Conservation (phyloP, 2,888 invertebrate genomes). For the Cryptocephalus moraei region DNA sequence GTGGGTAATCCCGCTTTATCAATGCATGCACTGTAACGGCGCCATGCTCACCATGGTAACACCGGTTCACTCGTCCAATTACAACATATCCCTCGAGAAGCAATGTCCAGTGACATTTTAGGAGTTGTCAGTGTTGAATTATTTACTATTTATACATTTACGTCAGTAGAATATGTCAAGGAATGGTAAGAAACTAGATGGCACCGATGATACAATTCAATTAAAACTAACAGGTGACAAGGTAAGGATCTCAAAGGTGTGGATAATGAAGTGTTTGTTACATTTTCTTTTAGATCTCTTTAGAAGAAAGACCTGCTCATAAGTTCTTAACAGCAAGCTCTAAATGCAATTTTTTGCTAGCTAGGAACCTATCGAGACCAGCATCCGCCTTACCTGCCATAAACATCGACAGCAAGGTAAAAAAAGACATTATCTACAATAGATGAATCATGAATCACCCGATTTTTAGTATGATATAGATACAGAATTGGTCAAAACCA, state of each 20-base stretch:
- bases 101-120: neutral
- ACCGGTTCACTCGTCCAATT: too few species aligned
- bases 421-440: slow-evolving; percentile 1
- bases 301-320: slow-evolving; percentile 23
- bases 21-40: too few species aligned
- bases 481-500: slow-evolving; percentile 4
- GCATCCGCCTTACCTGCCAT: slow-evolving; percentile 29
- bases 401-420: slow-evolving; percentile 17
- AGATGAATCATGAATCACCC: slow-evolving; percentile 7
- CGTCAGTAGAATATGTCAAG: slow-evolving; percentile 1
- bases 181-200: neutral
- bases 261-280: too few species aligned
- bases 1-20: too few species aligned
- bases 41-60: too few species aligned
- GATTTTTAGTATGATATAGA: too few species aligned
- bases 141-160: too few species aligned
- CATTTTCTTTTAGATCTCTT: slow-evolving; percentile 25
- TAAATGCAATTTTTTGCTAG: slow-evolving; percentile 21
- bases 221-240: slow-evolving; percentile 17
- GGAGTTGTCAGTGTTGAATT: too few species aligned
- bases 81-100: too few species aligned
- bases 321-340: slow-evolving; percentile 26
- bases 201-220: slow-evolving; percentile 2
- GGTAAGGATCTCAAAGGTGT: slow-evolving; percentile 6
- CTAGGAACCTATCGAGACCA: slow-evolving; percentile 24